Evolutionary conservation across 2,797 vertebrate species (phyloP), one percentile per base, ranked within the genome.

Genomic region (Malurus splendens): DNA sequence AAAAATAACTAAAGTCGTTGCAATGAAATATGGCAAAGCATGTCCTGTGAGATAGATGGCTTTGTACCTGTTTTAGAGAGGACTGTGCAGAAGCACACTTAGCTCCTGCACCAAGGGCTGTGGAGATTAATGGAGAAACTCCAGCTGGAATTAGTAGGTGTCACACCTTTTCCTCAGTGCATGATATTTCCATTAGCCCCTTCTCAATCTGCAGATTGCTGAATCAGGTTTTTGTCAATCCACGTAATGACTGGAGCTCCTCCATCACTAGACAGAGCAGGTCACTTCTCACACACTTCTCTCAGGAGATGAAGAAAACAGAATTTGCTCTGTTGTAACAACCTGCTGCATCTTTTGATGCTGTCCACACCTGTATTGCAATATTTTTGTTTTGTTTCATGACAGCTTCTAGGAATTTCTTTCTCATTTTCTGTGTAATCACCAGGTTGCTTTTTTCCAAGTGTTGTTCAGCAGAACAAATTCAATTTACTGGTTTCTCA

Each of bases 131-230:
- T 74, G 60, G 60, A 74, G 64, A 57, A 76, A 27, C 27, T 67
- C 54, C 42, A 90, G 10, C 9, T 73, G 45, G 39, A 76, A 38
- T 38, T 36, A 78, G 32, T 3, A 27, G 45, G 36, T 61, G 44
- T 54, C 68, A 54, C 67, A 60, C 7, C 47, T 80, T 91, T 55
- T 50, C 67, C 57, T 73, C 23, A 42, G 47, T 66, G 64, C 60
- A 14, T 28, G n/a, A 28, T 61, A 24, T 48, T 82, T 76, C 86
- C 74, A 82, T 83, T 44, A 93, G 76, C 48, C 20, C 28, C 7
- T 64, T 79, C 38, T 60, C 51, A 90, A 75, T 23, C 44, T 59
- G 20, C 39, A 57, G 61, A 28, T 17, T 66, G 68, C 78, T 74
- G 68, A 67, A 44, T 86, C 33, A 45, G 80, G 3, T 14, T 67